Evolutionary conservation across 2,797 vertebrate genomes (phyloP).

Genomic region (Triplophysa yarkandensis): DNA sequence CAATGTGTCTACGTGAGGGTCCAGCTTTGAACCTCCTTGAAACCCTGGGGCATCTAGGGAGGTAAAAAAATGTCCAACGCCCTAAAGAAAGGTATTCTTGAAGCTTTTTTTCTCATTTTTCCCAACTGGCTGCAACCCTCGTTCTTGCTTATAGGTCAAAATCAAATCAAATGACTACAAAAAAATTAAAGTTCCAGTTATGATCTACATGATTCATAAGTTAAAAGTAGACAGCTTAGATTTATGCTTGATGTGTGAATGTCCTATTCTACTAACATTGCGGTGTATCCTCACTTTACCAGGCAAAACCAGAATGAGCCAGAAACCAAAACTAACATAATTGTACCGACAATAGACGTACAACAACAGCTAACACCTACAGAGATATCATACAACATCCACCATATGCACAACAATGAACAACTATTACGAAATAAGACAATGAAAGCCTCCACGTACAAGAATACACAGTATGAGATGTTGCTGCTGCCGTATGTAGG

Average conservation of each 20-base stretch:
- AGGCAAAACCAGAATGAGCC: conserved; percentile 36
- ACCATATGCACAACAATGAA: conserved; percentile 4
- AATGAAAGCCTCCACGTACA: conserved; percentile 5
- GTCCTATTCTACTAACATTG: background rate
- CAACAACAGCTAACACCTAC: conserved; percentile 30
- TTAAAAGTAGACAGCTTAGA: background rate
- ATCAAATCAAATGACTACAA: no score
- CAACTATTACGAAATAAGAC: background rate
- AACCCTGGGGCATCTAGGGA: conserved; percentile 21
- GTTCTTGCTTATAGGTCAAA: no score
- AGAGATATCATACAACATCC: conserved; percentile 14
- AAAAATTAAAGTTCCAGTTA: no score
- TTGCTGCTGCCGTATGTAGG: background rate
- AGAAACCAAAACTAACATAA: conserved; percentile 36
- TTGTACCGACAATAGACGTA: conserved; percentile 34
- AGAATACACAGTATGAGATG: background rate
- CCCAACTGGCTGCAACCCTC: no score
- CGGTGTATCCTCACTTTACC: conserved; percentile 15
- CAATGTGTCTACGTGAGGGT: conserved; percentile 54
- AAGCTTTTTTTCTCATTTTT: no score
- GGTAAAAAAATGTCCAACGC: background rate
- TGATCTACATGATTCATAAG: background rate
- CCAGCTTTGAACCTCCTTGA: conserved; percentile 41
- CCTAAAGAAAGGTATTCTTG: conserved; percentile 5
- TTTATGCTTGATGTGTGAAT: background rate